These are phyloP conservation scores for Camponotus pennsylvanicus DNA, from an alignment of 1,140 invertebrate species.

Conservation along the genomic window DNA sequence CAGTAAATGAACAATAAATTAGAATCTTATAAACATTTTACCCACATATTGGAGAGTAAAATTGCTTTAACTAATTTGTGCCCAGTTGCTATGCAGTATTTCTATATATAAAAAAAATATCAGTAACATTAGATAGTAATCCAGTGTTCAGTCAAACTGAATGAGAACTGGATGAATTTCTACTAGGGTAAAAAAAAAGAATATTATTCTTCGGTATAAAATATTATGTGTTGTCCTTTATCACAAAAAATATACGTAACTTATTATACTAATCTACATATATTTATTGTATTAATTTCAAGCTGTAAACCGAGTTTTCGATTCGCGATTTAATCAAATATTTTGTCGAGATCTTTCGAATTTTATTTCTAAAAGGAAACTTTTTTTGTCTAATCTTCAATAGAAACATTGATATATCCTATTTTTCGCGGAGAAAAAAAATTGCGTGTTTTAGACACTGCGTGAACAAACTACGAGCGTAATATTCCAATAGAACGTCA, in stretches of 20 bases:
- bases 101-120: no score
- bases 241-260: not conserved
- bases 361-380: slow-evolving; percentile 19
- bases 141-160: no score
- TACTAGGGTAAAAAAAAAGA: no score
- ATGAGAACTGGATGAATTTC: no score
- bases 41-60: no score
- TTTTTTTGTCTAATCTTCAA: slow-evolving; percentile 37
- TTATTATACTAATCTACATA: no score
- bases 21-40: no score
- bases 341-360: not conserved
- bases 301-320: not conserved
- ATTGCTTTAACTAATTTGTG: no score
- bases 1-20: no score
- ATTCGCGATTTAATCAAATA: not conserved
- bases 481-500: slow-evolving; percentile 60
- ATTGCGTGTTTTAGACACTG: slow-evolving; percentile 3
- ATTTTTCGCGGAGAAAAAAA: slow-evolving; percentile 39
- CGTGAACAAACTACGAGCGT: slow-evolving; percentile 32
- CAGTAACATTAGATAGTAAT: no score
- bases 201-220: no score
- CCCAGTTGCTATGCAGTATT: no score
- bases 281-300: not conserved
- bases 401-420: slow-evolving; percentile 50
- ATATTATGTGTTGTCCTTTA: not conserved